These are phyloP conservation scores for Micropoecilia bifurca DNA, from an alignment of 2,797 vertebrate genomes.

Conservation along the genomic window DNA sequence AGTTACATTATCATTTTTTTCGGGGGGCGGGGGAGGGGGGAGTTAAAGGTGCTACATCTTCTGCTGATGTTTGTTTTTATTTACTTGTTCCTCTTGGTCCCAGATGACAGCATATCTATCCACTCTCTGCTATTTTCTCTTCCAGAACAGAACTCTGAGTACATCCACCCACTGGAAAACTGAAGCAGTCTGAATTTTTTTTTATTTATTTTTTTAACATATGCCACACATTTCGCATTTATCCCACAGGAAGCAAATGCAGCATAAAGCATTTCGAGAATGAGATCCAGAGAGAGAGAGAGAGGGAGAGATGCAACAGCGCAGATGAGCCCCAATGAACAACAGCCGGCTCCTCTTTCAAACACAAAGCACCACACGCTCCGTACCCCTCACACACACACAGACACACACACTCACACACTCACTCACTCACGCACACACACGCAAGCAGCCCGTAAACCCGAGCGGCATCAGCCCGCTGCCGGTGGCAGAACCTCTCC, in stretches of 20 bases:
- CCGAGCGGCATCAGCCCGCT: constrained; percentile 50
- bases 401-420: constrained; percentile 36
- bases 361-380: constrained; percentile 30
- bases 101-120: background rate
- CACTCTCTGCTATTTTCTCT: background rate
- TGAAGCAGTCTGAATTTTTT: constrained; percentile 34
- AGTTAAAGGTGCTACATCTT: background rate
- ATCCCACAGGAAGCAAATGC: constrained; percentile 63
- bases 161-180: constrained; percentile 21
- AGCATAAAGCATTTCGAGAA: constrained; percentile 43
- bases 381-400: constrained; percentile 9
- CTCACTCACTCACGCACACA: constrained; percentile 29
- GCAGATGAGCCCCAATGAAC: constrained; percentile 66
- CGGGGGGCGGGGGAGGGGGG: no score
- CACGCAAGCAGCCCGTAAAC: constrained; percentile 42
- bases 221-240: constrained; percentile 27
- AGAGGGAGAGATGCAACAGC: constrained; percentile 31
- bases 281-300: constrained; percentile 16
- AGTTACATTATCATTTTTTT: background rate
- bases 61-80: background rate
- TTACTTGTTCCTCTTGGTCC: constrained; percentile 1
- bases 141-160: constrained; percentile 9
- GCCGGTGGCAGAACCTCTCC: constrained; percentile 47
- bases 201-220: constrained; percentile 22
- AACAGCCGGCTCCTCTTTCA: constrained; percentile 64